Evolutionary conservation across 2,888 invertebrate species (phyloP).

Genomic region (Scrobipalpa atriplicella): DNA sequence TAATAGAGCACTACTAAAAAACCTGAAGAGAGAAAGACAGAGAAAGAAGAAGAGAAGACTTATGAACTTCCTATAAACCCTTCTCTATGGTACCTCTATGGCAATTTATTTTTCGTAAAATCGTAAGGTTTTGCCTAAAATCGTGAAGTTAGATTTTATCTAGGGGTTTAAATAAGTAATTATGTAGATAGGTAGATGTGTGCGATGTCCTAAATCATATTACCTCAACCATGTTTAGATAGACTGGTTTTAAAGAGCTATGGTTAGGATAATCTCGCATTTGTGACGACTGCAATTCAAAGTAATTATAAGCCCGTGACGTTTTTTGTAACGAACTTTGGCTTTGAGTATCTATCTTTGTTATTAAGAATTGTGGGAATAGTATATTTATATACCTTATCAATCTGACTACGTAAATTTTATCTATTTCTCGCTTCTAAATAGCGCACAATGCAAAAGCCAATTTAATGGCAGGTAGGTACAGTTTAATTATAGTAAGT

Average conservation of each 20-base stretch:
- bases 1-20: no score
- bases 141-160: slow-evolving; percentile 11
- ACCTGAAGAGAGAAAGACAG: no score
- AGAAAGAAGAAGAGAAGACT: no score
- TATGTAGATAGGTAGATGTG: slow-evolving; percentile 22
- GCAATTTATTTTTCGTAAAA: background rate
- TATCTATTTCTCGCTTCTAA: background rate
- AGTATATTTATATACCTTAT: background rate
- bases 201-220: slow-evolving; percentile 27
- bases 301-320: background rate
- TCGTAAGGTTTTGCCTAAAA: slow-evolving; percentile 15
- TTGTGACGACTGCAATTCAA: slow-evolving; percentile 23
- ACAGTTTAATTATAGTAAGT: background rate
- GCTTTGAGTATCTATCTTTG: background rate
- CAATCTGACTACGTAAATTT: background rate
- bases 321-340: background rate
- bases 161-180: slow-evolving; percentile 1
- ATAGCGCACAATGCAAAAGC: background rate
- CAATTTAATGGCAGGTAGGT: background rate
- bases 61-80: no score
- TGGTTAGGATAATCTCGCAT: slow-evolving; percentile 18
- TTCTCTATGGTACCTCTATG: no score
- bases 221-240: slow-evolving; percentile 31
- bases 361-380: background rate
- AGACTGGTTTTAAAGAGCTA: slow-evolving; percentile 28